Conservation (phyloP, 30 jellyfish, hydroid and myxozoan species). For the Clytia hemisphaerica region DNA sequence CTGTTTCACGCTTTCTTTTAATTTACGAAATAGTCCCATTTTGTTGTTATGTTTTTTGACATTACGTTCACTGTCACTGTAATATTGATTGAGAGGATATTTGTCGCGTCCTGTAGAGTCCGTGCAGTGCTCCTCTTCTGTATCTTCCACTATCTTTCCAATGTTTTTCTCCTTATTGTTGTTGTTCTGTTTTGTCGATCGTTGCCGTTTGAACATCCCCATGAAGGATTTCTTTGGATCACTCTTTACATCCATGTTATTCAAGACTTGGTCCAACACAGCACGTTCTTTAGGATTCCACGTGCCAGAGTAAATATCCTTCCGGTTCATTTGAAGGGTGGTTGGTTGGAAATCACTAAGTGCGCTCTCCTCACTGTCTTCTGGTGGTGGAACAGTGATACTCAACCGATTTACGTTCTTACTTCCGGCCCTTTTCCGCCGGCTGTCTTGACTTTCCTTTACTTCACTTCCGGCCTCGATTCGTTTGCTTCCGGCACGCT, state of each 20-base stretch:
- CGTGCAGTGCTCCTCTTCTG: background rate
- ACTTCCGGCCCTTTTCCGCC: slow-evolving; percentile 23
- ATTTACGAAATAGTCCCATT: slow-evolving; percentile 1
- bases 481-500: slow-evolving; percentile 24
- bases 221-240: slow-evolving; percentile 3
- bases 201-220: background rate
- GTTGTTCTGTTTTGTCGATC: background rate
- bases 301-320: slow-evolving; percentile 33
- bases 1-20: background rate
- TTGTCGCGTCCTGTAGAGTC: background rate
- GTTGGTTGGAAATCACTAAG: too few relatives aligned
- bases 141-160: background rate
- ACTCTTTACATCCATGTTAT: slow-evolving; percentile 1
- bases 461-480: slow-evolving; percentile 9
- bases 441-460: slow-evolving; percentile 1
- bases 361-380: too few relatives aligned
- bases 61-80: background rate
- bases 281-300: slow-evolving; percentile 47
- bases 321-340: slow-evolving; percentile 33
- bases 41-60: slow-evolving; percentile 8
- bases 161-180: background rate
- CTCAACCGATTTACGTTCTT: too few relatives aligned
- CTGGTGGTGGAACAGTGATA: too few relatives aligned
- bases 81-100: slow-evolving; percentile 2
- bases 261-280: slow-evolving; percentile 30